A percentile compares a stretch with the other conserved stretches of the same genome.
These are phyloP conservation scores for Dicycla oo DNA, from an alignment of 2,888 invertebrate species.

Conservation along the genomic window DNA sequence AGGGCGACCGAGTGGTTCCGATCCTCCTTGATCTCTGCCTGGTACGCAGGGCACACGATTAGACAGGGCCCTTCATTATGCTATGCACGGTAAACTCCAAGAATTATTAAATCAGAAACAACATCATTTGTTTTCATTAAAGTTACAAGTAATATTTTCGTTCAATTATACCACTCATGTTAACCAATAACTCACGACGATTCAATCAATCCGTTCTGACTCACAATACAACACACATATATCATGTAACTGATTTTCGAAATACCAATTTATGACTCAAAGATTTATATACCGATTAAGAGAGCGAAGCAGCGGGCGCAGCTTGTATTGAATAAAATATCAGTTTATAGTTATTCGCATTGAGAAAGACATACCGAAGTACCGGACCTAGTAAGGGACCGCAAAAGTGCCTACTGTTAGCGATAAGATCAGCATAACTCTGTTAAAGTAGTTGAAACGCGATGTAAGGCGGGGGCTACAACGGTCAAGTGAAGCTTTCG, in stretches of 20 bases:
- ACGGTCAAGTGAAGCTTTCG: slow-evolving; percentile 44
- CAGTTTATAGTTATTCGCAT: slow-evolving; percentile 71
- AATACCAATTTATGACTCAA: slow-evolving; percentile 49
- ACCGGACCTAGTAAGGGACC: slow-evolving; percentile 80
- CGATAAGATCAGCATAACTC: slow-evolving; percentile 79
- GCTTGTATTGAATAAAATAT: slow-evolving; percentile 65
- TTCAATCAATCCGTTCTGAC: slow-evolving; percentile 43
- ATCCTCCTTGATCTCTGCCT: no score
- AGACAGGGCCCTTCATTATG: no score
- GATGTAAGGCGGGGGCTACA: slow-evolving; percentile 56
- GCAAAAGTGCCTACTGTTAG: slow-evolving; percentile 73
- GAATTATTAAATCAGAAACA: slow-evolving; percentile 26
- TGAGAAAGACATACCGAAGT: slow-evolving; percentile 75
- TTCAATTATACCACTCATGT: slow-evolving; percentile 36
- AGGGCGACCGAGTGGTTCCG: no score
- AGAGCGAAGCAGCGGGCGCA: slow-evolving; percentile 40
- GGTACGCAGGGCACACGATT: no score
- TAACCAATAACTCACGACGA: slow-evolving; percentile 20
- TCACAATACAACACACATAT: slow-evolving; percentile 31
- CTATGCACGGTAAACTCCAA: slow-evolving; percentile 7
- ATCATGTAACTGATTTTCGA: slow-evolving; percentile 53
- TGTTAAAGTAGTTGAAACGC: slow-evolving; percentile 70
- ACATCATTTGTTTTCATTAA: slow-evolving; percentile 36
- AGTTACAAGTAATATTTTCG: slow-evolving; percentile 18
- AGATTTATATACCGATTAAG: slow-evolving; percentile 46